These are phyloP conservation scores for Papilio elwesi DNA, from an alignment of 2,888 invertebrate species.

Conservation along the genomic window DNA sequence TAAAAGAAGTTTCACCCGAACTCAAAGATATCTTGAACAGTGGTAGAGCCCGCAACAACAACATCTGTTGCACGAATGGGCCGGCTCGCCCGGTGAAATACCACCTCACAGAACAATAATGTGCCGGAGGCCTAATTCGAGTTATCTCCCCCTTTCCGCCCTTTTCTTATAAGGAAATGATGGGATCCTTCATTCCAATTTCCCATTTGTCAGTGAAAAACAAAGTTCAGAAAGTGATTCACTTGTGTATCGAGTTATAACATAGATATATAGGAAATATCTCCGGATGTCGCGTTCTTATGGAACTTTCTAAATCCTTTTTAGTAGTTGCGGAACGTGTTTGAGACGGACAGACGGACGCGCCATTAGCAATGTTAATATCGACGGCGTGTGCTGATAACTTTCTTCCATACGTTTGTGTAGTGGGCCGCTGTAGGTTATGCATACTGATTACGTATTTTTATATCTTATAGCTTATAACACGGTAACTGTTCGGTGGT, in stretches of 20 bases:
- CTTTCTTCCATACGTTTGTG: constrained; percentile 62
- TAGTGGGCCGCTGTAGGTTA: constrained; percentile 42
- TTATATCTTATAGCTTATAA: neutral
- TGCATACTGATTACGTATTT: constrained; percentile 32
- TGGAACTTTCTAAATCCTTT: constrained; percentile 73
- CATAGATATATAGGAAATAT: constrained; percentile 34
- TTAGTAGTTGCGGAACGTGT: constrained; percentile 66
- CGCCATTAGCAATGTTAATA: constrained; percentile 49
- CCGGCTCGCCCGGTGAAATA: too few species aligned
- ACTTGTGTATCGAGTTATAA: neutral
- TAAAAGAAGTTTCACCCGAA: too few species aligned
- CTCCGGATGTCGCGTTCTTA: constrained; percentile 46
- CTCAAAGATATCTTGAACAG: too few species aligned
- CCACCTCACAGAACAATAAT: too few species aligned
- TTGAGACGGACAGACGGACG: constrained; percentile 46
- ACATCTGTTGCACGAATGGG: too few species aligned
- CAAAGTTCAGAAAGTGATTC: constrained; percentile 24
- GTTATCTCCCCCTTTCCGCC: too few species aligned
- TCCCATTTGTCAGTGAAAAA: constrained; percentile 14
- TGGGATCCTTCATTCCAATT: neutral
- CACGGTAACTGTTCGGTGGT: too few species aligned
- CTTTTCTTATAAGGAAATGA: too few species aligned
- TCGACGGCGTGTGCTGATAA: constrained; percentile 45
- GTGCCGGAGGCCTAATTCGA: too few species aligned
- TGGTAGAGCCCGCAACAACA: too few species aligned